Percentiles rank a stretch among this genome's conserved stretches.
Evolutionary conservation across 2,888 invertebrate genomes (phyloP).

Genomic region (Operophtera brumata): DNA sequence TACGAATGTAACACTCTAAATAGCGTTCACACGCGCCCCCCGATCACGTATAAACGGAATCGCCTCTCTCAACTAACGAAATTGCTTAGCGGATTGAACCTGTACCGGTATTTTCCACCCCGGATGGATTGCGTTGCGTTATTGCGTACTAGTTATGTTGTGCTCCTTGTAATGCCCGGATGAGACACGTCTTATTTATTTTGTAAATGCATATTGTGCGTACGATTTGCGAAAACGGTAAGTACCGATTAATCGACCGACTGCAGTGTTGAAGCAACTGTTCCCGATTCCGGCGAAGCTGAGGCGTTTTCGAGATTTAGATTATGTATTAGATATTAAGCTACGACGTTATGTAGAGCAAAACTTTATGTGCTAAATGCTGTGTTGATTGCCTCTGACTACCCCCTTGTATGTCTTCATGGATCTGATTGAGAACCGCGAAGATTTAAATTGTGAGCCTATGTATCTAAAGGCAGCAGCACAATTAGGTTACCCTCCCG

Average conservation of each 20-base stretch:
- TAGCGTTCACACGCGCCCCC: conserved; percentile 61
- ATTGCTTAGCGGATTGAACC: conserved; percentile 73
- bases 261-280: conserved; percentile 11
- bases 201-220: conserved; percentile 9
- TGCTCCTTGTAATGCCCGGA: conserved; percentile 1
- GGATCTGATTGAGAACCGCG: too few species aligned
- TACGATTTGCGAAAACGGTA: conserved; percentile 20
- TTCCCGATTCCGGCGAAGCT: conserved; percentile 7
- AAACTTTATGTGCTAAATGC: too few species aligned
- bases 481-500: too few species aligned
- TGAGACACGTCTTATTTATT: not conserved
- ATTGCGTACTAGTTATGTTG: conserved; percentile 1
- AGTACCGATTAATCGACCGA: conserved; percentile 14
- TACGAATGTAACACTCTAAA: conserved; percentile 76
- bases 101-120: conserved; percentile 19
- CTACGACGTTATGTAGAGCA: not conserved
- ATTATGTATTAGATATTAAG: not conserved
- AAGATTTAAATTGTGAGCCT: too few species aligned
- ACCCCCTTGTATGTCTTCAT: too few species aligned
- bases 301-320: conserved; percentile 5
- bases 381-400: too few species aligned
- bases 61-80: conserved; percentile 47
- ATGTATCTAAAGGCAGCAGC: too few species aligned
- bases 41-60: conserved; percentile 48
- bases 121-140: conserved; percentile 8